Evolutionary conservation across 2,888 invertebrate genomes (phyloP).

Genomic region (Plusia festucae): DNA sequence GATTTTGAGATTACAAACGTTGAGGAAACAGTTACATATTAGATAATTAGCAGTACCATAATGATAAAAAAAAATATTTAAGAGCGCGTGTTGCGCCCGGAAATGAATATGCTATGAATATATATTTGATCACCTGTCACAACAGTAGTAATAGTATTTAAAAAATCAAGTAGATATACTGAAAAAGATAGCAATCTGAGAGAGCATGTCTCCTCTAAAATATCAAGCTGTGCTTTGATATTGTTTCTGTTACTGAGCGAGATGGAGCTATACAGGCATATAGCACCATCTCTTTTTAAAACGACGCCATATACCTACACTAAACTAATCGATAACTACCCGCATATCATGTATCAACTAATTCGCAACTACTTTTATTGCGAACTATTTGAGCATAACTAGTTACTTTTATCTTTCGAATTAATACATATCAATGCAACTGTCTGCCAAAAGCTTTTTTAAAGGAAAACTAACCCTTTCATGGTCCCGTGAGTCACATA

Average conservation of each 20-base stretch:
- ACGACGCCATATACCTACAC: background rate
- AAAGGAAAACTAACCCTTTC: no score
- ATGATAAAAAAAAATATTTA: conserved; percentile 4
- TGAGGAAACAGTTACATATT: conserved; percentile 28
- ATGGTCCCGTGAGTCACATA: no score
- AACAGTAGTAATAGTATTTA: no score
- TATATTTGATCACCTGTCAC: background rate
- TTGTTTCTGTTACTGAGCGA: background rate
- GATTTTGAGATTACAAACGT: conserved; percentile 36
- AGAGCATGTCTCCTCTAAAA: background rate
- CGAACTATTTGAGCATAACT: no score
- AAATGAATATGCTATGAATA: background rate
- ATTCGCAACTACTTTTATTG: no score
- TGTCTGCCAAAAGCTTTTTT: no score
- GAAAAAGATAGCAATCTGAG: no score
- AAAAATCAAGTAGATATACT: no score
- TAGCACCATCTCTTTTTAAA: background rate
- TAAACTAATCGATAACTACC: background rate
- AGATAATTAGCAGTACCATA: conserved; percentile 22
- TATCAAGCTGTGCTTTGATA: background rate
- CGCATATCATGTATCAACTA: background rate
- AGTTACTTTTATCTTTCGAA: no score
- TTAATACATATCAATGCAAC: no score
- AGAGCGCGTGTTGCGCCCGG: background rate
- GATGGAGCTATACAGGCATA: background rate